These are phyloP conservation scores for Antedon bifida DNA, from an alignment of 35 echinoderm and acorn worm genomes.

Conservation along the genomic window DNA sequence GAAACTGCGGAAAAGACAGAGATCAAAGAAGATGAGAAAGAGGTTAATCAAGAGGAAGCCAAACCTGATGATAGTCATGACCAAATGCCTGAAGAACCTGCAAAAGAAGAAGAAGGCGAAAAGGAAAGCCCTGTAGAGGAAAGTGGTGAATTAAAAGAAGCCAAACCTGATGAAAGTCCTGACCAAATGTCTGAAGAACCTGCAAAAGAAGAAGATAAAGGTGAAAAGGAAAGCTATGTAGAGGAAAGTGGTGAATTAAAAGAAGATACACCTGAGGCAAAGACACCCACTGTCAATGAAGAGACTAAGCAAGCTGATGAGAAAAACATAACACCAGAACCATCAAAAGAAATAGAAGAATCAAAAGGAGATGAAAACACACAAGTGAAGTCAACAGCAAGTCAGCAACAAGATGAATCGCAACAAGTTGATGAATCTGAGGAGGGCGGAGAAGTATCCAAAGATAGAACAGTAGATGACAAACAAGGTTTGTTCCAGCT, in stretches of 20 bases:
- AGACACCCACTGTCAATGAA: not conserved
- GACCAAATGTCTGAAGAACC: not conserved
- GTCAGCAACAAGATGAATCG: not conserved
- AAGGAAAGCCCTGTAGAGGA: constrained; percentile 1
- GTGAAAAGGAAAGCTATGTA: not conserved
- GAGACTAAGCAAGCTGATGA: not conserved
- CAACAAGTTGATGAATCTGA: not conserved
- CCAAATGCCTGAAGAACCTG: constrained; percentile 1
- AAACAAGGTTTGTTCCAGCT: not conserved
- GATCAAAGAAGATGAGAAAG: not conserved
- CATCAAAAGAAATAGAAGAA: constrained; percentile 9
- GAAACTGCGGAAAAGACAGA: not conserved
- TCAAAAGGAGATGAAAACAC: constrained; percentile 11
- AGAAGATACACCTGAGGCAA: not conserved
- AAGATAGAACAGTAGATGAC: not conserved
- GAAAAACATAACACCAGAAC: not conserved
- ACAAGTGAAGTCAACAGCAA: too few species aligned
- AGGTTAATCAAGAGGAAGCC: not conserved
- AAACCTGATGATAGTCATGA: not conserved
- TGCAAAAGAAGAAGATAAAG: constrained; percentile 8
- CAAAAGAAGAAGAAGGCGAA: constrained; percentile 1
- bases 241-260: constrained; percentile 11
- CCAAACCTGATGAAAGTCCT: not conserved
- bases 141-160: not conserved
- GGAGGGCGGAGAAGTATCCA: constrained; percentile 7